These are phyloP conservation scores for Kryptopterus vitreolus DNA, from an alignment of 2,797 vertebrate species.

Conservation along the genomic window DNA sequence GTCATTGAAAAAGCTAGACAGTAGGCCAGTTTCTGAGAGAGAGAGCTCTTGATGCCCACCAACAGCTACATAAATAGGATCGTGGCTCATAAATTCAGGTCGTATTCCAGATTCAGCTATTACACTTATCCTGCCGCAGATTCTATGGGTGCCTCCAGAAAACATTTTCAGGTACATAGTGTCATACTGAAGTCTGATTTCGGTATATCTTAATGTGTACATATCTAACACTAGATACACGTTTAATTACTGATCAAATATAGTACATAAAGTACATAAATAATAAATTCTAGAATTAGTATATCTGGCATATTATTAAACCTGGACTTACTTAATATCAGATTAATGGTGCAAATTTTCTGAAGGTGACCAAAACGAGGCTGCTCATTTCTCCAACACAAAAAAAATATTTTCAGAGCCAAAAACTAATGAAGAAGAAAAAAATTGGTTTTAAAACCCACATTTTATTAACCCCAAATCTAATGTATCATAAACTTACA, in stretches of 20 bases:
- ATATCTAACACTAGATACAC: neutral
- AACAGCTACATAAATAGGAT: slow-evolving; percentile 23
- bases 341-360: too few relatives aligned
- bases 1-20: slow-evolving; percentile 30
- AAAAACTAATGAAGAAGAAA: neutral
- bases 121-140: slow-evolving; percentile 20
- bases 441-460: too few relatives aligned
- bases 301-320: neutral
- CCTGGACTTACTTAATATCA: neutral
- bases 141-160: slow-evolving; percentile 18
- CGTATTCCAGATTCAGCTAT: slow-evolving; percentile 36
- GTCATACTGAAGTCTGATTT: neutral
- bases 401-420: neutral
- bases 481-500: too few relatives aligned
- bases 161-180: neutral
- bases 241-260: neutral
- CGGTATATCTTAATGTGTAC: neutral
- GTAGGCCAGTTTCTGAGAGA: slow-evolving; percentile 18
- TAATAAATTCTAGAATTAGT: neutral
- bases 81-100: slow-evolving; percentile 40
- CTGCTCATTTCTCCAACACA: neutral
- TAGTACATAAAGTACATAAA: neutral
- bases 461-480: too few relatives aligned
- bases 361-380: neutral
- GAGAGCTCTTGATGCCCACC: neutral